Base-by-base conservation (phyloP, 2,797 vertebrate species). In the Amblyopsis hoosieri region DNA sequence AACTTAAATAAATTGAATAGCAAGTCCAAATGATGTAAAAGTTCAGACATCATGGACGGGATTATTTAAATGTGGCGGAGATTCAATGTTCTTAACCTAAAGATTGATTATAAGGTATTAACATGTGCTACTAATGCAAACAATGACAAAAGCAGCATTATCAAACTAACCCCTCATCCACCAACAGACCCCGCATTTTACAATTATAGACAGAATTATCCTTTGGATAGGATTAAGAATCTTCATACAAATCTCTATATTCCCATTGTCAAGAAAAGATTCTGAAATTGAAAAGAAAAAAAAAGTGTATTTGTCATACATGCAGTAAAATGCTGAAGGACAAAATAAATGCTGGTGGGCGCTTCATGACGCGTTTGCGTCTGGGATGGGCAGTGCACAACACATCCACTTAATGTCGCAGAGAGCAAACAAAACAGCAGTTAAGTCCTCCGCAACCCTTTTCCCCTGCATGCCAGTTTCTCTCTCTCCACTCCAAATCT, bases 51-150 rank as follows among this genome's bases (percentile, higher is more conserved):
- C 64, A 59, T 81, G 87, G 83, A 84, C 62, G 68, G 77, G 84
- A 85, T 79, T 75, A 75, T 69, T 59, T 2, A 72, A 69, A 76
- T 69, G 54, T 60, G 67, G 72, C 71, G 62, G 69, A 79, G 69
- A 79, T 76, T 69, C 37, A 65, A 56, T 23, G 29, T 15, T 5
- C 15, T 70, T 53, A 83, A 82, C 67, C 76, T 76, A 86, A 87
- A 80, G 82, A 49, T 72, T 54, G 70, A 87, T 73, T 70, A 81
- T 82, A 85, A 85, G 73, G 82, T 61, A 67, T 78, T 69, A 80
- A 81, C 78, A 77, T 74, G 73, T 75, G 84, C 84, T 81, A 78
- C 83, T 83, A 77, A 74, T 85, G 85, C 81, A 87, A 87, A 87
- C 63, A 51, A 80, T 69, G 71, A 83, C 82, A 81, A 48, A 80